These are phyloP conservation scores for Clarias platycephalus DNA, from an alignment of 2,797 vertebrate species.

Conservation along the genomic window DNA sequence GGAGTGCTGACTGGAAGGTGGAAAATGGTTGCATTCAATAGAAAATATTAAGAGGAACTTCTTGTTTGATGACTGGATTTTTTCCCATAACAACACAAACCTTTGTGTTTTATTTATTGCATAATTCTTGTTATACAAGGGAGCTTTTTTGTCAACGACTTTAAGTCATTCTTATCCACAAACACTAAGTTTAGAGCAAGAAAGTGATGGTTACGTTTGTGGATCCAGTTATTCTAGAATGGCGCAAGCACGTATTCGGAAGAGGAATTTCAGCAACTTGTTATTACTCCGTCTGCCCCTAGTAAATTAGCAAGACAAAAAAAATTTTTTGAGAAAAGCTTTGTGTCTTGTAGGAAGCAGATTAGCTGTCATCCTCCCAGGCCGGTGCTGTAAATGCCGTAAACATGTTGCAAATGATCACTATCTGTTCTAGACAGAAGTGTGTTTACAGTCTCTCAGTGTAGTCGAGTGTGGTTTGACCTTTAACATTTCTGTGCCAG, in stretches of 20 bases:
- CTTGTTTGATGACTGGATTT: not conserved
- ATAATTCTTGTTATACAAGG: not conserved
- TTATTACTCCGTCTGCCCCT: not conserved
- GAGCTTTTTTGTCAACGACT: not conserved
- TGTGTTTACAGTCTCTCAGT: not conserved
- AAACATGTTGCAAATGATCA: not conserved
- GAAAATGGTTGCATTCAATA: not conserved
- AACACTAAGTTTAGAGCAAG: not conserved
- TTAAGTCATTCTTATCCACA: not conserved
- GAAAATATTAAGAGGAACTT: not conserved
- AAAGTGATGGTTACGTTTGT: not conserved
- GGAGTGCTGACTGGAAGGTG: not conserved
- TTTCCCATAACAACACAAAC: not conserved
- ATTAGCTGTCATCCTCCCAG: not conserved
- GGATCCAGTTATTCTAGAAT: not conserved
- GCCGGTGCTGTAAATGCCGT: not conserved
- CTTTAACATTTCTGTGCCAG: not conserved
- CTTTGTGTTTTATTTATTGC: not conserved
- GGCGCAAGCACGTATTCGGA: not conserved
- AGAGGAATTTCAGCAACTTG: not conserved
- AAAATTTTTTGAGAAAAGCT: too few relatives aligned
- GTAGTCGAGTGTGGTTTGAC: not conserved
- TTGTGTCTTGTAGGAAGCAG: not conserved
- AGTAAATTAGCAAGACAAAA: not conserved
- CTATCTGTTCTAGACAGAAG: not conserved